These are phyloP conservation scores for Trachymyrmex septentrionalis DNA, from an alignment of 1,140 invertebrate genomes.

Conservation along the genomic window DNA sequence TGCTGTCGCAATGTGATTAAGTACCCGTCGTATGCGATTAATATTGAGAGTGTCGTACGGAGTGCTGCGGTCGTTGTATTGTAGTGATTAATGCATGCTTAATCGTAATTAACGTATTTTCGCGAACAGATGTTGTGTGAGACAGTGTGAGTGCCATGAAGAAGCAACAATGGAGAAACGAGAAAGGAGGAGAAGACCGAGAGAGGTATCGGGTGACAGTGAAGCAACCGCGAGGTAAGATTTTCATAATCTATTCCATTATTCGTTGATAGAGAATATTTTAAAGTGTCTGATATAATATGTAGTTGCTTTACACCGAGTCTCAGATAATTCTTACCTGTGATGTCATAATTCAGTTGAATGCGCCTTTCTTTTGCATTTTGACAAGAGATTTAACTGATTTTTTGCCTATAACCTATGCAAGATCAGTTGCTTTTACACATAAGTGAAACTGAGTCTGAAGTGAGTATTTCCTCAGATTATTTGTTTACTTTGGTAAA, in stretches of 20 bases:
- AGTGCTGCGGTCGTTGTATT: not conserved
- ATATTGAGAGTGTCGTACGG: not conserved
- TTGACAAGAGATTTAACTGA: too few relatives aligned
- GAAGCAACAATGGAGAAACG: not conserved
- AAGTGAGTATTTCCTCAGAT: too few relatives aligned
- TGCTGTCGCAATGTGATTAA: slow-evolving; percentile 7
- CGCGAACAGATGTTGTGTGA: slow-evolving; percentile 6
- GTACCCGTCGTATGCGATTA: not conserved
- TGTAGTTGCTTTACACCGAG: too few relatives aligned
- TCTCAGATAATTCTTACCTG: too few relatives aligned
- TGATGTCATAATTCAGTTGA: too few relatives aligned
- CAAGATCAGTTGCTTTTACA: too few relatives aligned
- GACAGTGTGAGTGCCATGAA: not conserved
- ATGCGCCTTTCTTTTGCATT: too few relatives aligned
- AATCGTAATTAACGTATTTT: slow-evolving; percentile 31
- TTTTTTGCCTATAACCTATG: too few relatives aligned
- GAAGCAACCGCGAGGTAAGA: not conserved
- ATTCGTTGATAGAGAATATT: not conserved
- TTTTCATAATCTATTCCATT: slow-evolving; percentile 12
- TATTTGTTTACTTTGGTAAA: too few relatives aligned
- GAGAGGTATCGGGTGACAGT: not conserved
- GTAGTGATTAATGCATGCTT: not conserved
- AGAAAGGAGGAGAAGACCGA: not conserved
- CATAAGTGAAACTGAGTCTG: too few relatives aligned
- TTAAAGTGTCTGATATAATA: not conserved